Conservation (phyloP, 1,140 invertebrate species). For the Drosophila ogumai region DNA sequence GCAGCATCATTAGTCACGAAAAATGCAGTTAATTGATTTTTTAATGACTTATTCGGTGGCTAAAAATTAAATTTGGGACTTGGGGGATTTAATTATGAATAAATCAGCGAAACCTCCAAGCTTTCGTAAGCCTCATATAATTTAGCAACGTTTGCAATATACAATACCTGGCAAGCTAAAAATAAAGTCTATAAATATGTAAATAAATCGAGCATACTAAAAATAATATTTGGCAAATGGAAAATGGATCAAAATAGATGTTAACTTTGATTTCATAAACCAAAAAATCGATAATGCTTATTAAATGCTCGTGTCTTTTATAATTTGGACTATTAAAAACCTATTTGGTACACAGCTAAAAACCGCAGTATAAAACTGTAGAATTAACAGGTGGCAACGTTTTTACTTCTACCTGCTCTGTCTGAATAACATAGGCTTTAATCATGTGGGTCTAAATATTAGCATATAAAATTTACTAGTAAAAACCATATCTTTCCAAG, state of each 20-base stretch:
- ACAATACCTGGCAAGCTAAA: neutral
- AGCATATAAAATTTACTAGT: accelerated
- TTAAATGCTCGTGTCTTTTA: neutral
- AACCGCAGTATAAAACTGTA: neutral
- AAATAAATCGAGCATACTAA: neutral
- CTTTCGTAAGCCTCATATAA: neutral
- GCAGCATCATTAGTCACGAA: conserved; percentile 9
- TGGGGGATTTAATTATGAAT: neutral
- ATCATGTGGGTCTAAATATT: neutral
- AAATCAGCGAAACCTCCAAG: neutral
- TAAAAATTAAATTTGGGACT: neutral
- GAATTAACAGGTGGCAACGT: neutral
- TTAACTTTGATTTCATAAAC: neutral
- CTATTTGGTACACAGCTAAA: neutral
- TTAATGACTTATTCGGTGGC: conserved; percentile 2
- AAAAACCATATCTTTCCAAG: neutral
- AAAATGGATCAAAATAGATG: too few relatives aligned
- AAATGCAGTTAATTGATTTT: conserved; percentile 17
- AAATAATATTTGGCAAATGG: neutral
- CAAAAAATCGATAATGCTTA: neutral
- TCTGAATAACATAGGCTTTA: neutral
- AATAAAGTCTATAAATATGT: neutral
- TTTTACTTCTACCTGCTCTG: neutral
- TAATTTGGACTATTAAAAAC: neutral
- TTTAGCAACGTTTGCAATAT: neutral